Evolutionary conservation across 2,888 invertebrate species (phyloP), one percentile per base, ranked within the genome.

Genomic region (Philereme transversata): DNA sequence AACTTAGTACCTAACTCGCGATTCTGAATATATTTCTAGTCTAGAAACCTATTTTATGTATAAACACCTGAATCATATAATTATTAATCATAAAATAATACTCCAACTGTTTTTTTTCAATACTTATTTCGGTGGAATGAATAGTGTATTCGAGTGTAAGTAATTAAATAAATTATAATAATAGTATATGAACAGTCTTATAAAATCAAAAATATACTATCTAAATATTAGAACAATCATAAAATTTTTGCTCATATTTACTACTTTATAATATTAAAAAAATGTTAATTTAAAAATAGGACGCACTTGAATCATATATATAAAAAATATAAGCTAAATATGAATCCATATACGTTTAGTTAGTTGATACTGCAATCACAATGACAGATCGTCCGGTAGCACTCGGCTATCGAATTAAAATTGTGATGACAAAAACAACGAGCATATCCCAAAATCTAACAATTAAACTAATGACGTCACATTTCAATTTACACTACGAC

Each of bases 41-140:
- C 7, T 40, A 40, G 8, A 40, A 22, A 22, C 22, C 22, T 22
- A 22, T 22, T 22, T 22, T 22, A 22, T 22, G 22, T 2, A 22
- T 22, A 22, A 22, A 22, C 22, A 22, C 22, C 22, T 22, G 22
- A 2, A 22, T 22, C 22, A 22, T 22, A 22, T 45, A 45, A 11
- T 45, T 22, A 6, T 45, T 75, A 72, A 71, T 75, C 74, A 70
- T 72, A 77, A 79, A 77, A 79, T 85, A 88, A 88, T 88, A 88
- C 86, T 85, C 79, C 79, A 83, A 86, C 83, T 86, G 84, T 85
- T 83, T 73, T 78, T 77, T 68, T 73, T 74, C 57, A 87, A 87
- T 85, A 87, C 82, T 86, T 82, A 81, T 81, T 62, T 90, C 91
- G 91, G 91, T 91, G 91, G 91, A 91, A 91, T 91, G 88, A 80